These are phyloP conservation scores for Pachyrhynchus sulphureomaculatus DNA, from an alignment of 1,140 invertebrate species.

Conservation along the genomic window DNA sequence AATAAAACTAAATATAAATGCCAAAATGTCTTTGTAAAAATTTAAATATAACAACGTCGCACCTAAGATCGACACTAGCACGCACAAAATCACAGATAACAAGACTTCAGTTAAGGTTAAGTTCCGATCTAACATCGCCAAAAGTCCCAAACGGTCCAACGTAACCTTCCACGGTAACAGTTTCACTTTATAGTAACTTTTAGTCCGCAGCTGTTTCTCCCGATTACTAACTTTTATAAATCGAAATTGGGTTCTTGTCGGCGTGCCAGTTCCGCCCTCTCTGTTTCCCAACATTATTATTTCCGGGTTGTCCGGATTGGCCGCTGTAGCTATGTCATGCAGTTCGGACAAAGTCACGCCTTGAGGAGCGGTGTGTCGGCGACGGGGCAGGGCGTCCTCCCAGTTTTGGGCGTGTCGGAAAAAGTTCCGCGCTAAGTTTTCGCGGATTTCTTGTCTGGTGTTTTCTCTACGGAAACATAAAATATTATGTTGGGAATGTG, in stretches of 20 bases:
- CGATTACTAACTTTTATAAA: constrained; percentile 22
- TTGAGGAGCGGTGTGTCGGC: constrained; percentile 4
- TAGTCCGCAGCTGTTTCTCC: constrained; percentile 32
- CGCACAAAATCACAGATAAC: constrained; percentile 79
- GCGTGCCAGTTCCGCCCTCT: constrained; percentile 14
- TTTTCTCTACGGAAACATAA: constrained; percentile 4
- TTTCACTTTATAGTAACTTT: constrained; percentile 72
- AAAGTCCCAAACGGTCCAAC: constrained; percentile 88
- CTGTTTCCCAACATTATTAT: constrained; percentile 17
- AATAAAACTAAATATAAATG: constrained; percentile 95
- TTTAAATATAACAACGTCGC: constrained; percentile 78
- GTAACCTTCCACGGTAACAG: constrained; percentile 77
- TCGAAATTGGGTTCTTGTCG: constrained; percentile 15
- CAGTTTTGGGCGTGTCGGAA: constrained; percentile 18
- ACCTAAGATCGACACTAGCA: constrained; percentile 84
- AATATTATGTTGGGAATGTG: too few relatives aligned
- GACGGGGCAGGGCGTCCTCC: neutral
- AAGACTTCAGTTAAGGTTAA: constrained; percentile 82
- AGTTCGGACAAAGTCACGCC: constrained; percentile 8
- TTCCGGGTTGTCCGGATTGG: constrained; percentile 20
- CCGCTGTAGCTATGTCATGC: constrained; percentile 12
- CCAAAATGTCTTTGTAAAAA: constrained; percentile 89
- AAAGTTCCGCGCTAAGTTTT: neutral
- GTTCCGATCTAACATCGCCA: constrained; percentile 93
- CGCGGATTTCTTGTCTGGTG: constrained; percentile 5